A percentile compares a stretch with the other conserved stretches of the same genome.
Evolutionary conservation across 2,113 vertebrate genomes (phyloP).

Genomic region (Cyanoderma ruficeps): DNA sequence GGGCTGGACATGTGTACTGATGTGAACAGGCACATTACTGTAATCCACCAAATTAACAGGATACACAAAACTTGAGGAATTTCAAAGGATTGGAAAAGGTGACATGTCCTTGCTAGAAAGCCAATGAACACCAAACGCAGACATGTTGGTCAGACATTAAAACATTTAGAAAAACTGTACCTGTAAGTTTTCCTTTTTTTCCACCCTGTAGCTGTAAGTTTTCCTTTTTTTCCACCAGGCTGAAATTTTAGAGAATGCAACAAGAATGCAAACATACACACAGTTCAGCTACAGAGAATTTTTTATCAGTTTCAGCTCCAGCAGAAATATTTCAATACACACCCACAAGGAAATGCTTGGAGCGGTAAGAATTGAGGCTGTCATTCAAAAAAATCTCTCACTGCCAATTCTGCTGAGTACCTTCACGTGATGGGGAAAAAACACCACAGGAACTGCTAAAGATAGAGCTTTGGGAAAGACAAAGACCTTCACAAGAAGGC

Average conservation of each 20-base stretch:
- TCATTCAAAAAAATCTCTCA: conserved; percentile 24
- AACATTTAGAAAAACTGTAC: background rate
- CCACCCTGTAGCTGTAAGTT: background rate
- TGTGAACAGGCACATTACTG: background rate
- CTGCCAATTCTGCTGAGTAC: background rate
- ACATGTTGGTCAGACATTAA: background rate
- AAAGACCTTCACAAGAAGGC: background rate
- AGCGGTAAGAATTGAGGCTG: background rate
- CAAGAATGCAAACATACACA: background rate
- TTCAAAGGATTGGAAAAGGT: background rate
- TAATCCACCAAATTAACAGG: background rate
- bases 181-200: background rate
- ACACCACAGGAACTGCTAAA: background rate
- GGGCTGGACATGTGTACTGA: background rate
- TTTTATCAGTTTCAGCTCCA: background rate
- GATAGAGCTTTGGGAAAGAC: background rate
- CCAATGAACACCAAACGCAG: background rate
- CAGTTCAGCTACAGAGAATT: background rate
- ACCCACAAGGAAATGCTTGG: background rate
- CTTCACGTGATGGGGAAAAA: background rate
- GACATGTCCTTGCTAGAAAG: background rate
- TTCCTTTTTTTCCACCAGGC: background rate
- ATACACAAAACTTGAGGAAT: background rate
- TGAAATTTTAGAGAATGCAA: background rate
- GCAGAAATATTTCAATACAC: conserved; percentile 19